Base-by-base conservation (phyloP, 2,113 vertebrate genomes). In the Psilopsiagon aurifrons region DNA sequence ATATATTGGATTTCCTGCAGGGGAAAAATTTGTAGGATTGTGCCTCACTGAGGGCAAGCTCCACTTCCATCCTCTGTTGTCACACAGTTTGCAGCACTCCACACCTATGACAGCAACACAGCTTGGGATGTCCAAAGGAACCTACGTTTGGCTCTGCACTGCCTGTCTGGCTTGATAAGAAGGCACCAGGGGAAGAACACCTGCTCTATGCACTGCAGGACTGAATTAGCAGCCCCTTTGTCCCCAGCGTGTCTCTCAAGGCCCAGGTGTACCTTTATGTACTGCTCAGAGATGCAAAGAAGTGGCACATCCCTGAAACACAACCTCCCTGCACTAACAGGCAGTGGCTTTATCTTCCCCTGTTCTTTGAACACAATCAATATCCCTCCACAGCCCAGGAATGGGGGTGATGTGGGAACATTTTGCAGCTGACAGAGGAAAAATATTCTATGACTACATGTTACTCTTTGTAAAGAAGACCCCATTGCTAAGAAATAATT, bases 1-100 rank as follows among this genome's bases (percentile, higher is more conserved):
- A 90, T 88, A 82, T 13, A 79, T 28, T 66, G 47, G 69, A 88
- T 93, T 95, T 96, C 86, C 77, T 75, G 57, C 60, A 33, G 86
- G 57, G 88, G 27, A 44, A 82, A 83, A 84, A 69, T 44, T 17
- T 29, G 74, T 83, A 84, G 66, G 68, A 49, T 13, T 68, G 68
- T 67, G 76, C 39, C 35, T 60, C 12, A 1, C 11, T 2, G 64
- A 78, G 71, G 51, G 35, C 43, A 20, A 67, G 33, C 44, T 49
- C n/a, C 46, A 8, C 81, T 94, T 81, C 57, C 80, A 19, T 39
- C 14, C 20, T n/a, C 64, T 2, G 49, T 0, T 18, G 43, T 10
- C 83, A 6, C 68, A 4, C 28, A 5, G 64, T 10, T 3, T 25
- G 24, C 39, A 8, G 1, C 43, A 8, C 41, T 33, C 37, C 54